Evolutionary conservation across 92 coral and sea anemone genomes (phyloP).

Genomic region (Micromussa lordhowensis): DNA sequence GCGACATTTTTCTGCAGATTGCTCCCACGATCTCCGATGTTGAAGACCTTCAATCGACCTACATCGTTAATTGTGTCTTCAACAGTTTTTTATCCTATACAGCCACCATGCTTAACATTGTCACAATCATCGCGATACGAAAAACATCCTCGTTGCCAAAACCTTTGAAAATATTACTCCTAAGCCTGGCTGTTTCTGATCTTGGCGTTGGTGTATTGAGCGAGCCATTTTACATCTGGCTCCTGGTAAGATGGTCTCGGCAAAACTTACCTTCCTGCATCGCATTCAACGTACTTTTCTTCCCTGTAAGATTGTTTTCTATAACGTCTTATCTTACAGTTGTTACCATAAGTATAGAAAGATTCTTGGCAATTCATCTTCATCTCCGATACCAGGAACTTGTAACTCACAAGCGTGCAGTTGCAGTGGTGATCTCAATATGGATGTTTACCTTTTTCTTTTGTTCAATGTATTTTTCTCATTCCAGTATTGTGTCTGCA

Average conservation of each 20-base stretch:
- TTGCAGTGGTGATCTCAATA: background rate
- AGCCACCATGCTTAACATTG: background rate
- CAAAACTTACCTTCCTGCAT: background rate
- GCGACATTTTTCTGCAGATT: background rate
- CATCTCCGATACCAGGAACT: conserved; percentile 23
- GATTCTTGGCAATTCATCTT: conserved; percentile 19
- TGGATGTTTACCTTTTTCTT: background rate
- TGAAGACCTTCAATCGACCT: background rate
- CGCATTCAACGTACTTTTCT: background rate
- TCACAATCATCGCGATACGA: conserved; percentile 9
- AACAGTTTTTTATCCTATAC: background rate
- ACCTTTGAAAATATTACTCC: conserved; percentile 6
- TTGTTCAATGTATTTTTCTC: background rate
- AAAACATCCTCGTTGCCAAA: conserved; percentile 15
- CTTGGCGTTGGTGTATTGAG: background rate
- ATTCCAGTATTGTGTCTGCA: background rate
- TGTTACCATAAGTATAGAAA: background rate
- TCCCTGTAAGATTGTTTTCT: background rate
- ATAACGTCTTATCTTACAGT: background rate
- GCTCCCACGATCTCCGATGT: background rate
- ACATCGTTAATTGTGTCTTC: background rate
- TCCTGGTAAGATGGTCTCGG: background rate
- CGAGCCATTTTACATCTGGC: background rate
- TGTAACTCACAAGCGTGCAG: conserved; percentile 21
- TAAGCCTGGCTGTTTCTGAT: conserved; percentile 17